These are phyloP conservation scores for Daboia siamensis DNA, from an alignment of 2,113 vertebrate genomes.

Conservation along the genomic window DNA sequence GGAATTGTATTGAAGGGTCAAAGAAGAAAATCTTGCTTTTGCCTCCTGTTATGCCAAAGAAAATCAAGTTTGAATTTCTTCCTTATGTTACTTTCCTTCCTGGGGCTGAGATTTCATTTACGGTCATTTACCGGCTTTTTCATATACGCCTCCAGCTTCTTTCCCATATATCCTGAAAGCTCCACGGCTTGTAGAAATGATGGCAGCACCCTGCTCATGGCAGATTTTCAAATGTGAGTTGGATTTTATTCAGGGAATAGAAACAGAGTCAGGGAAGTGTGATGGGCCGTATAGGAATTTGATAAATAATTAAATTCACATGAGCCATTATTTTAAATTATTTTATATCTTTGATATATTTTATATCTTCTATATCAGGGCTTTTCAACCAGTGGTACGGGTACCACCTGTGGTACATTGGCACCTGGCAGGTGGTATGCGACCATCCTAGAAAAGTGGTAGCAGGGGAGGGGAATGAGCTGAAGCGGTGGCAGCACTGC, in stretches of 20 bases:
- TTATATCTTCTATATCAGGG: no score
- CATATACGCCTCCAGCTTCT: neutral
- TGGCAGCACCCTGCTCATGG: neutral
- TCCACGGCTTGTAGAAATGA: neutral
- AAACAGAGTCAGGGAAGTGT: neutral
- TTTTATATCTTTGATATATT: neutral
- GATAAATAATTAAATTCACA: neutral
- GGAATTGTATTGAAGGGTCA: neutral
- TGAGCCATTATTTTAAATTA: neutral
- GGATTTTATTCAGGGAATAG: neutral
- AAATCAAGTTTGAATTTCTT: neutral
- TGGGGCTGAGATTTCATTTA: neutral
- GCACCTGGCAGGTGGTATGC: no score
- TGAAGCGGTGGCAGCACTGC: no score
- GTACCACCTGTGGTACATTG: no score
- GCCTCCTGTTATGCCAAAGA: neutral
- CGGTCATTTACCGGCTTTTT: neutral
- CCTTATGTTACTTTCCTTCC: neutral
- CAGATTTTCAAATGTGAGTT: neutral
- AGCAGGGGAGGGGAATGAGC: no score
- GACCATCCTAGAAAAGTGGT: no score
- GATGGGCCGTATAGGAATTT: neutral
- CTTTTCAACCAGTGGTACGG: no score
- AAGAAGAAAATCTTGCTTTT: neutral
- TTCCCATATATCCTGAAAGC: neutral